phyloP scores from a whole-genome alignment of 2,797 vertebrate species.

The Caiman crocodilus region DNA sequence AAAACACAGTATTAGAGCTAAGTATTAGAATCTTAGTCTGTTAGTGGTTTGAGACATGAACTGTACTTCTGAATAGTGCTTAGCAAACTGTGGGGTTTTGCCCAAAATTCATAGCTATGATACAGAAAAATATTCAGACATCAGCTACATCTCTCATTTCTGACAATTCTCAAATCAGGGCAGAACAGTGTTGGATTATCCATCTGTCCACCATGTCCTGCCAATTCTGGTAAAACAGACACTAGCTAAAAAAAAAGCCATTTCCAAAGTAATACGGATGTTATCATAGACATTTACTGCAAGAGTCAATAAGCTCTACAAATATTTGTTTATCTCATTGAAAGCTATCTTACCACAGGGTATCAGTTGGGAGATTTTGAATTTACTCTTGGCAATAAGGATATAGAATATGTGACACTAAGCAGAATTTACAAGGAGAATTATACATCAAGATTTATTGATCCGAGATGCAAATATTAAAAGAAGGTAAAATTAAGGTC shows the following conservation, averaged over 20 bases:
- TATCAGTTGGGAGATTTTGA: neutral
- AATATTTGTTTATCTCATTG: neutral
- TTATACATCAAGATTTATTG: conserved; percentile 14
- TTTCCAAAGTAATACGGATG: neutral
- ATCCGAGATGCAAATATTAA: conserved; percentile 45
- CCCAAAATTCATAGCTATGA: fast-evolving
- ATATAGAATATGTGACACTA: neutral
- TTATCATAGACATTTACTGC: neutral
- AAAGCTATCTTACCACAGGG: neutral
- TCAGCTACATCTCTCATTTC: neutral
- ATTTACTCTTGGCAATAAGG: neutral
- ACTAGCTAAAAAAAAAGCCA: neutral
- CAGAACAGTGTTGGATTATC: fast-evolving
- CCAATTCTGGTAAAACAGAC: neutral
- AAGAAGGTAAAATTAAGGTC: conserved; percentile 5
- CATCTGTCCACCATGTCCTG: neutral
- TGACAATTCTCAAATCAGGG: neutral
- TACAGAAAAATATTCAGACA: neutral
- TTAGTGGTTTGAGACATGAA: neutral
- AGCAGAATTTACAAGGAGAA: neutral
- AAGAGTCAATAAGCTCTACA: neutral
- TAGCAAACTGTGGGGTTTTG: neutral
- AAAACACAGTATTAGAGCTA: neutral
- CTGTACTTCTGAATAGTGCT: too few relatives aligned
- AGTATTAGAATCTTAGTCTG: neutral